Evolutionary conservation across 2,113 vertebrate species (phyloP).

Genomic region (Gadus chalcogrammus): DNA sequence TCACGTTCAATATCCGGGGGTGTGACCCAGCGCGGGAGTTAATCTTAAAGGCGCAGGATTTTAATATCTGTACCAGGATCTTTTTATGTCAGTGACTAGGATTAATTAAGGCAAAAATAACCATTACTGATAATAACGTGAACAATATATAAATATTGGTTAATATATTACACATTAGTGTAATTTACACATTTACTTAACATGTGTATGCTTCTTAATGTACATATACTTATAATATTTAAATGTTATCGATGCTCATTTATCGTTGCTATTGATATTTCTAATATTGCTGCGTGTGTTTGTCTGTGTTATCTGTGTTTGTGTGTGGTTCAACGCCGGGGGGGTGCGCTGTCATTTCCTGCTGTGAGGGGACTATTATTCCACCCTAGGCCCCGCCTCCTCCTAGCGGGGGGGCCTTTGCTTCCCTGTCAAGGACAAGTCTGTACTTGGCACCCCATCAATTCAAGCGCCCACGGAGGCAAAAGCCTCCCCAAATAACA

Average conservation of each 20-base stretch:
- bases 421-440: slow-evolving; percentile 39
- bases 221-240: too few species aligned
- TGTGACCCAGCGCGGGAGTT: slow-evolving; percentile 38
- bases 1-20: slow-evolving; percentile 39
- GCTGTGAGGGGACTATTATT: slow-evolving; percentile 46
- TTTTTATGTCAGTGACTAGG: too few species aligned
- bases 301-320: neutral
- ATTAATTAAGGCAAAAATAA: too few species aligned
- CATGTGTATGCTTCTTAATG: too few species aligned
- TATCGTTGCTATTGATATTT: too few species aligned
- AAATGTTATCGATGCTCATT: too few species aligned
- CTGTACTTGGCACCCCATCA: slow-evolving; percentile 48
- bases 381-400: slow-evolving; percentile 14
- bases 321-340: slow-evolving; percentile 9
- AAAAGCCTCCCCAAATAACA: too few species aligned
- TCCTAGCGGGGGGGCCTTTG: slow-evolving; percentile 27
- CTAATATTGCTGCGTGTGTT: neutral
- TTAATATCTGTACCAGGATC: too few species aligned
- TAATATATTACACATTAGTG: too few species aligned
- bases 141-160: too few species aligned
- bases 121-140: too few species aligned
- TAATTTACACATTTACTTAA: too few species aligned
- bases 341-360: slow-evolving; percentile 47
- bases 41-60: slow-evolving; percentile 54
- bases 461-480: slow-evolving; percentile 40